Percentiles rank a stretch among this genome's conserved stretches.
These are phyloP conservation scores for Archocentrus centrarchus DNA, from an alignment of 2,113 vertebrate species.

Conservation along the genomic window DNA sequence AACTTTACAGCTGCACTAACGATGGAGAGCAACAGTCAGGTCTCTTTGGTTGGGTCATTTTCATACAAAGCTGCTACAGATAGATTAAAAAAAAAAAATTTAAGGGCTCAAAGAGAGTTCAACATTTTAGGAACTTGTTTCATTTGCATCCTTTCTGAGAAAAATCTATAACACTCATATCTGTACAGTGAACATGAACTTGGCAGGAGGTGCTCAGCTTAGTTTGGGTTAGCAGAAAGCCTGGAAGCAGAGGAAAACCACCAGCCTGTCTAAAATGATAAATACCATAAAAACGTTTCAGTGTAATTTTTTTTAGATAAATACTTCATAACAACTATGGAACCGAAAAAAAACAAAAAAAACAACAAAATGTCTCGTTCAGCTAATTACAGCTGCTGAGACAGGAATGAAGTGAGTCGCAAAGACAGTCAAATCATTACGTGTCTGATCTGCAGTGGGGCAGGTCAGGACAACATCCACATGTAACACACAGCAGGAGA, in stretches of 20 bases:
- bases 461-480: no score
- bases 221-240: neutral
- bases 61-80: constrained; percentile 5
- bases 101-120: neutral
- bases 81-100: neutral
- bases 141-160: neutral
- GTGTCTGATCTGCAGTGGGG: no score
- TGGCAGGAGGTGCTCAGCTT: neutral
- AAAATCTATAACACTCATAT: neutral
- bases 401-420: no score
- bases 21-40: neutral
- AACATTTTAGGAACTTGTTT: neutral
- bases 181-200: neutral
- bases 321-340: neutral
- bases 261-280: neutral
- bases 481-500: no score
- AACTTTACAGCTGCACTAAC: neutral
- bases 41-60: neutral
- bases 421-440: no score
- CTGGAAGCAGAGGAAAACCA: neutral
- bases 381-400: neutral
- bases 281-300: neutral
- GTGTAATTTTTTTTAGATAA: neutral
- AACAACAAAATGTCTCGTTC: neutral
- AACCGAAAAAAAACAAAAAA: neutral